Conservation (phyloP, 2,888 invertebrate genomes). For the Catocala nupta region DNA sequence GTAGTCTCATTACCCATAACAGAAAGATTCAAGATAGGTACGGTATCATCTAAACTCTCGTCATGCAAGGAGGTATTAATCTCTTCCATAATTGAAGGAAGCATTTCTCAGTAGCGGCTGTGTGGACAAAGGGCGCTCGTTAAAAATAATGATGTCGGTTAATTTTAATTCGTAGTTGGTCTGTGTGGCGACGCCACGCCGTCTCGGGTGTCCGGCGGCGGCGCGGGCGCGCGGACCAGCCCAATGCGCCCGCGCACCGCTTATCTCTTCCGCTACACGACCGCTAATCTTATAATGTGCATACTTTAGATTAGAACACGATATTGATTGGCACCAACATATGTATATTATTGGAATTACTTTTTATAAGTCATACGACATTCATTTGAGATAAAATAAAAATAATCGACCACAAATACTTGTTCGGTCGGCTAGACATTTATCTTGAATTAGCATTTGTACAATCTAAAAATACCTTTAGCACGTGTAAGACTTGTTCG, state of each 20-base stretch:
- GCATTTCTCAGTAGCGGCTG: slow-evolving; percentile 57
- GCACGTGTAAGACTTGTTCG: background rate
- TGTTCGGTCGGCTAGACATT: background rate
- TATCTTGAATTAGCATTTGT: background rate
- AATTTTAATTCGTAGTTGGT: slow-evolving; percentile 58
- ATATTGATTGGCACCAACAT: slow-evolving; percentile 29
- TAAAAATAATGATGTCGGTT: slow-evolving; percentile 65
- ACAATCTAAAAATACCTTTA: background rate
- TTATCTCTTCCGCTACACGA: slow-evolving; percentile 56
- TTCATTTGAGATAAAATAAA: slow-evolving; percentile 2
- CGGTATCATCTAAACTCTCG: slow-evolving; percentile 40
- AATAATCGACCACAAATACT: background rate
- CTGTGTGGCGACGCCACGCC: slow-evolving; percentile 69
- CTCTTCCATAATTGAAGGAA: slow-evolving; percentile 37
- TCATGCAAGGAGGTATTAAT: slow-evolving; percentile 31
- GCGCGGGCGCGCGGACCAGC: slow-evolving; percentile 23
- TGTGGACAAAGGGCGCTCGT: slow-evolving; percentile 59
- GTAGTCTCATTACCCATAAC: slow-evolving; percentile 32
- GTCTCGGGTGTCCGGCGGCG: slow-evolving; percentile 63
- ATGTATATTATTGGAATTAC: slow-evolving; percentile 23
- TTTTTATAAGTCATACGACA: slow-evolving; percentile 22
- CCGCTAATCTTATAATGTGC: slow-evolving; percentile 51
- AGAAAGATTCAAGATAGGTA: slow-evolving; percentile 31
- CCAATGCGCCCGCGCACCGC: slow-evolving; percentile 29
- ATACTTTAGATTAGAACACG: slow-evolving; percentile 40